Conservation (phyloP, 1,140 invertebrate species). For the Lepidurus apus region DNA sequence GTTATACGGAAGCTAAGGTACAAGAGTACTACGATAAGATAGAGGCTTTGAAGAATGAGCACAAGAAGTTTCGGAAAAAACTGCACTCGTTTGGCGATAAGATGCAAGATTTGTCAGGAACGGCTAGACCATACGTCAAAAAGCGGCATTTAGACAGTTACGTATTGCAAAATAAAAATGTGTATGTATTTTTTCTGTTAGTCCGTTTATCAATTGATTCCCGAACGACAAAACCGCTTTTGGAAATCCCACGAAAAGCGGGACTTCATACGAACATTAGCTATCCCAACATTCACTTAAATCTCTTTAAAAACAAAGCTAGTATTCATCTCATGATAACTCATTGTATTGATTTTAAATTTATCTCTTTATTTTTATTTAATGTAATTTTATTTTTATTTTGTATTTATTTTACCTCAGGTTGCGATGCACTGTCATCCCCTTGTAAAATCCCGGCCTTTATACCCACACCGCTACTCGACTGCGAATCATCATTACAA, state of each 20-base stretch:
- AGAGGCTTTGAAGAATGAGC: background rate
- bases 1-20: background rate
- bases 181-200: no score
- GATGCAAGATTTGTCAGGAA: background rate
- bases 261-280: no score
- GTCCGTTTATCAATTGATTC: no score
- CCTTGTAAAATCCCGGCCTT: background rate
- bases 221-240: no score
- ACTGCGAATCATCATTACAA: background rate
- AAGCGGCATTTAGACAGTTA: background rate
- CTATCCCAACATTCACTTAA: no score
- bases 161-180: background rate
- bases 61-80: background rate
- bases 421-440: background rate
- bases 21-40: constrained; percentile 18
- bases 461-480: constrained; percentile 5
- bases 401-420: background rate
- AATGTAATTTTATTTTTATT: background rate
- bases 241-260: no score
- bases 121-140: background rate
- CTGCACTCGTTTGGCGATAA: background rate
- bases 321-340: no score
- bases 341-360: no score
- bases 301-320: no score
- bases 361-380: no score